Conservation (phyloP, 1,140 invertebrate species). For the Cotesia chilonis region DNA sequence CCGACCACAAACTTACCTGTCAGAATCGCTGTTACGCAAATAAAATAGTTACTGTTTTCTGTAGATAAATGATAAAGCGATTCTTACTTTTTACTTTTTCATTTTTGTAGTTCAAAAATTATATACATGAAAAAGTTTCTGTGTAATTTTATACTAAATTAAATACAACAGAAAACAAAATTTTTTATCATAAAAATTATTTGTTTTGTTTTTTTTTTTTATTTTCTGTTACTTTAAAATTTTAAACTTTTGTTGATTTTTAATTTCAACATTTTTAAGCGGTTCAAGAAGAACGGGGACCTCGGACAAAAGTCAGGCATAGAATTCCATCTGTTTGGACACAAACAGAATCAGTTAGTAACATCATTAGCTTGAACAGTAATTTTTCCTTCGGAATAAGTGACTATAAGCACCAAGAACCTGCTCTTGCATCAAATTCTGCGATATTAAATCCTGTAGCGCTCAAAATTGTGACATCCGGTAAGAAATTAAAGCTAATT, state of each 20-base stretch:
- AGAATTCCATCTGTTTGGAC: slow-evolving; percentile 41
- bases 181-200: too few relatives aligned
- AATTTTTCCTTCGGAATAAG: background rate
- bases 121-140: too few relatives aligned
- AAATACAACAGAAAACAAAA: too few relatives aligned
- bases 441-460: background rate
- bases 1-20: slow-evolving; percentile 36
- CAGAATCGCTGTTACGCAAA: slow-evolving; percentile 36
- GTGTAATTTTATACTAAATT: too few relatives aligned
- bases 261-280: slow-evolving; percentile 60
- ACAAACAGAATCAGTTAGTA: slow-evolving; percentile 1
- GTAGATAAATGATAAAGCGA: slow-evolving; percentile 16
- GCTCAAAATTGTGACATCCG: slow-evolving; percentile 44
- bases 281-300: slow-evolving; percentile 83
- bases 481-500: slow-evolving; percentile 36
- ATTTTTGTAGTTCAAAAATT: background rate
- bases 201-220: too few relatives aligned
- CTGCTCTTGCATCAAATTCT: slow-evolving; percentile 15
- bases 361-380: background rate
- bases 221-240: too few relatives aligned
- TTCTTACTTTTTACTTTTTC: slow-evolving; percentile 6
- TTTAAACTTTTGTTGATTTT: background rate
- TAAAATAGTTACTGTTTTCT: slow-evolving; percentile 28
- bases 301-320: slow-evolving; percentile 66
- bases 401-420: slow-evolving; percentile 7